Evolutionary conservation across 2,888 invertebrate genomes (phyloP).

Genomic region (Torymus texanus): DNA sequence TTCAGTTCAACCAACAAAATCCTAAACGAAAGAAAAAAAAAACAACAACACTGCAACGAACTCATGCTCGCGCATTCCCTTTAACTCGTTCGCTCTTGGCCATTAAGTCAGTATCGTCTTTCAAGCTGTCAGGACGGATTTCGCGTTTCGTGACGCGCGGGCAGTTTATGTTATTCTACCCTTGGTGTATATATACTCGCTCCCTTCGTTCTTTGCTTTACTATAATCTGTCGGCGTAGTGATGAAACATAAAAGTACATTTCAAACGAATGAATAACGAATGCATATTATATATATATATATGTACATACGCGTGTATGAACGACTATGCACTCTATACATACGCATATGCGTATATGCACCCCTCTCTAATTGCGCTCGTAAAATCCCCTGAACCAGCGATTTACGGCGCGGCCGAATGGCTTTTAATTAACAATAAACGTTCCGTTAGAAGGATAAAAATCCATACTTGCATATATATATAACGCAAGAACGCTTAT

Average conservation of each 20-base stretch:
- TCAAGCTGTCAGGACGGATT: constrained; percentile 48
- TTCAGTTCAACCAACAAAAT: too few species aligned
- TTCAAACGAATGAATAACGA: constrained; percentile 21
- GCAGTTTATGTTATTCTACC: constrained; percentile 45
- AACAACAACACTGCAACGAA: too few species aligned
- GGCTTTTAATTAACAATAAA: constrained; percentile 54
- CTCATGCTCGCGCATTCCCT: neutral
- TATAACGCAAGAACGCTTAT: too few species aligned
- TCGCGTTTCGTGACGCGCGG: constrained; percentile 44
- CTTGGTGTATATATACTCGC: neutral
- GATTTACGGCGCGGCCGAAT: constrained; percentile 47
- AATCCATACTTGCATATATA: neutral
- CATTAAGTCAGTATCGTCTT: constrained; percentile 55
- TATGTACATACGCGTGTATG: neutral
- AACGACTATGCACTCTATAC: constrained; percentile 5
- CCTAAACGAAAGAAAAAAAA: too few species aligned
- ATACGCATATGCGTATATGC: neutral
- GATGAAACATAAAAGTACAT: constrained; percentile 49
- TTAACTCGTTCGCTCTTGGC: constrained; percentile 7
- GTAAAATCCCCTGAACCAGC: constrained; percentile 39
- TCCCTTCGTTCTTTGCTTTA: neutral
- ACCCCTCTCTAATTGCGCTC: constrained; percentile 46
- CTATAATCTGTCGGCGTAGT: constrained; percentile 50
- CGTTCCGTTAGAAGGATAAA: constrained; percentile 11
- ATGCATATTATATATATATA: neutral